These are phyloP conservation scores for Borostomias antarcticus DNA, from an alignment of 2,797 vertebrate genomes.

Conservation along the genomic window DNA sequence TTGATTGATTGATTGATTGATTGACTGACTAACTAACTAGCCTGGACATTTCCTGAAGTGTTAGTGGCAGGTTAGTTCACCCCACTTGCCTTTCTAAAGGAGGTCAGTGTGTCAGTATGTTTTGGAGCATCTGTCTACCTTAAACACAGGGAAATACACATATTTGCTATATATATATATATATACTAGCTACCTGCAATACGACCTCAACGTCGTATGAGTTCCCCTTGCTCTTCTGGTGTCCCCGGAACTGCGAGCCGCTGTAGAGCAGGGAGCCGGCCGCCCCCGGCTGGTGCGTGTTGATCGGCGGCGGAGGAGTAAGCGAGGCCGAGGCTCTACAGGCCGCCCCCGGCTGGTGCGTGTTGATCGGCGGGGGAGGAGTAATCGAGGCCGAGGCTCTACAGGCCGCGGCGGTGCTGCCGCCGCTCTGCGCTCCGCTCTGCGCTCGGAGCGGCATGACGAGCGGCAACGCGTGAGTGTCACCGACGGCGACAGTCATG, in stretches of 20 bases:
- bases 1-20: no score
- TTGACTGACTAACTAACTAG: background rate
- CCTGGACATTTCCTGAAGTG: background rate
- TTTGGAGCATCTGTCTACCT: background rate
- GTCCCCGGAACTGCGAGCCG: constrained; percentile 94
- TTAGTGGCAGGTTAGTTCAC: background rate
- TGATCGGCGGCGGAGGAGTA: constrained; percentile 93
- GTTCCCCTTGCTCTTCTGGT: constrained; percentile 97
- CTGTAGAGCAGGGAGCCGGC: constrained; percentile 92
- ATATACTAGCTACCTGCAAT: constrained; percentile 80
- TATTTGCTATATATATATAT: background rate
- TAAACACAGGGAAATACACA: background rate
- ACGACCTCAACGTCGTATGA: constrained; percentile 97
- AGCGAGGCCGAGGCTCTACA: constrained; percentile 80
- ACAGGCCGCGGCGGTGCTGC: constrained; percentile 67
- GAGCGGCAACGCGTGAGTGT: constrained; percentile 64
- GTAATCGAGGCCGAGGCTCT: constrained; percentile 81
- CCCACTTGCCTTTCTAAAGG: constrained; percentile 6
- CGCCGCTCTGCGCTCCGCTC: constrained; percentile 75
- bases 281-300: constrained; percentile 93
- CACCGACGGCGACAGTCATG: constrained; percentile 74
- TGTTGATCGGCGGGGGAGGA: constrained; percentile 95
- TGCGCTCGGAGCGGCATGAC: constrained; percentile 90
- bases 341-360: constrained; percentile 82
- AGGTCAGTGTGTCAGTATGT: constrained; percentile 21